Evolutionary conservation across 2,888 invertebrate species (phyloP), one percentile per base, ranked within the genome.

Genomic region (Elysia crispata): DNA sequence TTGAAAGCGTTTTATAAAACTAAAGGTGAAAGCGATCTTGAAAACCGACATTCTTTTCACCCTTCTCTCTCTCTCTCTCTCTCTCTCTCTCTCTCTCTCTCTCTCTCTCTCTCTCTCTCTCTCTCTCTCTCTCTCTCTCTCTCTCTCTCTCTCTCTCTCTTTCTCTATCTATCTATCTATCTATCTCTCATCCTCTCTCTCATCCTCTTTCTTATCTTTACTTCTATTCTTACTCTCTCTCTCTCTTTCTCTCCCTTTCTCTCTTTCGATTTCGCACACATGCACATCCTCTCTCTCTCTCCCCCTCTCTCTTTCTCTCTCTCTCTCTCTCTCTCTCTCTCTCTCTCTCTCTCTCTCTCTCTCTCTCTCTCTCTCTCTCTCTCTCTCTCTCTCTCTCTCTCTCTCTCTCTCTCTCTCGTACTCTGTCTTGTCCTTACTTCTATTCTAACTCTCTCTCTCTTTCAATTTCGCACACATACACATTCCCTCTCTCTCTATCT

Each of bases 401-500:
- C 70, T 70, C 70, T 70, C 23, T 33, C 70, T 70, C 70, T 70
- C 70, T 70, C 15, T 70, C 70, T n/a, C n/a, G n/a, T n/a, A n/a
- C n/a, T n/a, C n/a, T n/a, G n/a, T n/a, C n/a, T n/a, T n/a, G n/a
- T n/a, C 41, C 70, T 70, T 15, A 33, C 70, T 70, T 15, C 23
- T 41, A 33, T 5, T 70, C 70, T 70, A 6, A 33, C 70, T 70
- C 33, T 70, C 70, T 23, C 69, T 69, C 69, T 69, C 31, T 33
- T 33, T 31, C 31, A 30, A 25, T 30, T 18, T 31, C 69, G 15
- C 69, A 1, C 69, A 28, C 69, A 1, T 31, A 28, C 31, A n/a
- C n/a, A n/a, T n/a, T n/a, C n/a, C n/a, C n/a, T n/a, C n/a, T n/a
- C n/a, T n/a, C n/a, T n/a, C n/a, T n/a, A n/a, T n/a, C n/a, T n/a